Evolutionary conservation across 2,797 vertebrate genomes (phyloP), one percentile per base, ranked within the genome.

Genomic region (Sarcophilus harrisii): DNA sequence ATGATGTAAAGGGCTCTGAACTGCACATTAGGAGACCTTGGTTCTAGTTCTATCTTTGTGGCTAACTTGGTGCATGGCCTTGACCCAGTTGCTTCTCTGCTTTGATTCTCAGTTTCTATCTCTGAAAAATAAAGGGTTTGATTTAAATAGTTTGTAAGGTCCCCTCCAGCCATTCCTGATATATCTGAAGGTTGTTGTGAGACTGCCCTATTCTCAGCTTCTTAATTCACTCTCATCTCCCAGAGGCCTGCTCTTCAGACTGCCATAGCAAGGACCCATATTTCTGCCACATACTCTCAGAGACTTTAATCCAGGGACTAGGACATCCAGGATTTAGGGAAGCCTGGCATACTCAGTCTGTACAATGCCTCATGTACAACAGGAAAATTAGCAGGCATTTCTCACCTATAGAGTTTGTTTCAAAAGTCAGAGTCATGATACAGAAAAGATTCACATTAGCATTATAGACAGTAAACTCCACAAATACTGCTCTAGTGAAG

Each of bases 391-490:
- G 21, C 27, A 91, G 62, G 57, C 2, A 14, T 49, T 93, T 92
- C 99, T 98, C 66, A 99, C 99, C 99, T 92, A 99, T 98, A 92
- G 99, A 99, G 13, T 98, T 99, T 94, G 99, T 99, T 98, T 99
- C 99, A 96, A 99, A 99, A 95, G 99, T 99, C 95, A 99, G 98
- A 3, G 98, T 99, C 96, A 99, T 98, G 49, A 99, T 99, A 98
- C 99, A 99, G 98, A 99, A 99, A 93, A 99, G 99, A 98, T 99
- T 99, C 97, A 99, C 99, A 0, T 99, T 99, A 95, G 99, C 99
- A 0, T 99, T 99, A 98, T 99, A 99, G 97, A 99, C 99, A 0
- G 99, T 99, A 97, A 99, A 99, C 98, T 99, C 99, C 92, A 99
- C 99, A 98, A 99, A 99, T 96, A 99, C 97, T 0, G 99, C 99